Conservation (phyloP, 1,140 invertebrate species). For the Tachypleus tridentatus region DNA sequence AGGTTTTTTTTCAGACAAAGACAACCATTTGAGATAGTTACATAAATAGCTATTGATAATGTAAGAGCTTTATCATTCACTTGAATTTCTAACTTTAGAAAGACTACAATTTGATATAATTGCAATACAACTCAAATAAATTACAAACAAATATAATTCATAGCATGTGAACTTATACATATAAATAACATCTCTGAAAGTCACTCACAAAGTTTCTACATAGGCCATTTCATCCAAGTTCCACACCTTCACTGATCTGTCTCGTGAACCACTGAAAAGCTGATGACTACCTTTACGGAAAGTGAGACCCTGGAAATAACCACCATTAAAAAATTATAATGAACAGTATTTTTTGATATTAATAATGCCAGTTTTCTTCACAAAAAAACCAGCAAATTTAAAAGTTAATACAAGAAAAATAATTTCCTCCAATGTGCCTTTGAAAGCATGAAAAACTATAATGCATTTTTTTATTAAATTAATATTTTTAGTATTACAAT, state of each 20-base stretch:
- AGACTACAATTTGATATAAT: background rate
- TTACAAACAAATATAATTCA: background rate
- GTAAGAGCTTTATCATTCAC: conserved; percentile 1
- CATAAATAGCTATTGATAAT: too few relatives aligned
- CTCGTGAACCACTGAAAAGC: conserved; percentile 66
- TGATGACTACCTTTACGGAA: conserved; percentile 80
- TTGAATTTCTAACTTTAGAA: conserved; percentile 10
- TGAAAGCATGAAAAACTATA: too few relatives aligned
- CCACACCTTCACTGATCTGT: conserved; percentile 79
- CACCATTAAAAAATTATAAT: too few relatives aligned
- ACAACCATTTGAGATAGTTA: too few relatives aligned
- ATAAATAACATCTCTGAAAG: conserved; percentile 5
- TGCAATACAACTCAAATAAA: background rate
- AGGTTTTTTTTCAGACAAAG: too few relatives aligned
- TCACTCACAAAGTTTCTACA: conserved; percentile 75
- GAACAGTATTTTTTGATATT: too few relatives aligned
- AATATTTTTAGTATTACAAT: too few relatives aligned
- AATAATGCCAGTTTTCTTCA: too few relatives aligned
- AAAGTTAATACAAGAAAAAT: too few relatives aligned
- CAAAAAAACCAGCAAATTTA: too few relatives aligned
- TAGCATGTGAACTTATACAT: background rate
- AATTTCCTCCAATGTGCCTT: too few relatives aligned
- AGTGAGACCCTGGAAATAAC: conserved; percentile 45
- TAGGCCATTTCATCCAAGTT: conserved; percentile 90
- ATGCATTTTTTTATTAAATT: too few relatives aligned